phyloP scores from a whole-genome alignment of 2,113 vertebrate genomes.

The Mustela nigripes region DNA sequence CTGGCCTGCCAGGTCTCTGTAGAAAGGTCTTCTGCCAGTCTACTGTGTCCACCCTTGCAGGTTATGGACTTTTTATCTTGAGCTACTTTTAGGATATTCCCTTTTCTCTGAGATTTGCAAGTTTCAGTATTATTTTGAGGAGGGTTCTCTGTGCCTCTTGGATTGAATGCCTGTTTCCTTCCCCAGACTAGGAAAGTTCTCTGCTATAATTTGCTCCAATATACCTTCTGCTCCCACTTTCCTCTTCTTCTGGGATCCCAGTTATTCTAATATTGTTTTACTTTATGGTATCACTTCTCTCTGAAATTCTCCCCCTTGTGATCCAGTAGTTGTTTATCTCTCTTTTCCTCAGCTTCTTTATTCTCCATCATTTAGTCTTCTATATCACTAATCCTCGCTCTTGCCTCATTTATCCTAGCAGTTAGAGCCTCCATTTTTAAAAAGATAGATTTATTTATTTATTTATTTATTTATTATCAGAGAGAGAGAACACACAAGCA shows the following conservation, averaged over 20 bases:
- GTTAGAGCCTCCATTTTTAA: neutral
- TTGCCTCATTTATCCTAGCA: neutral
- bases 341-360: neutral
- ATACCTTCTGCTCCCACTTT: too few species aligned
- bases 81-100: neutral
- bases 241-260: too few species aligned
- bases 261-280: too few species aligned
- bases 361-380: neutral
- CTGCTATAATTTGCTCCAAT: too few species aligned
- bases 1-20: neutral
- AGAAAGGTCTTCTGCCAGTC: neutral
- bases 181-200: too few species aligned
- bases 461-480: neutral
- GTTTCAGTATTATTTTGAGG: neutral
- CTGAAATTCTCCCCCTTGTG: too few species aligned
- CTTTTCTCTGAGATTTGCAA: neutral
- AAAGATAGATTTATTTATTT: too few species aligned
- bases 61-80: neutral
- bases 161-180: neutral
- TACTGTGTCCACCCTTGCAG: neutral
- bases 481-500: too few species aligned
- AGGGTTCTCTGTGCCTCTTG: neutral
- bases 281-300: too few species aligned
- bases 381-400: neutral
- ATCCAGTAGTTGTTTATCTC: too few species aligned